Evolutionary conservation across 2,797 vertebrate species (phyloP).

Genomic region (Macropus fuliginosus): DNA sequence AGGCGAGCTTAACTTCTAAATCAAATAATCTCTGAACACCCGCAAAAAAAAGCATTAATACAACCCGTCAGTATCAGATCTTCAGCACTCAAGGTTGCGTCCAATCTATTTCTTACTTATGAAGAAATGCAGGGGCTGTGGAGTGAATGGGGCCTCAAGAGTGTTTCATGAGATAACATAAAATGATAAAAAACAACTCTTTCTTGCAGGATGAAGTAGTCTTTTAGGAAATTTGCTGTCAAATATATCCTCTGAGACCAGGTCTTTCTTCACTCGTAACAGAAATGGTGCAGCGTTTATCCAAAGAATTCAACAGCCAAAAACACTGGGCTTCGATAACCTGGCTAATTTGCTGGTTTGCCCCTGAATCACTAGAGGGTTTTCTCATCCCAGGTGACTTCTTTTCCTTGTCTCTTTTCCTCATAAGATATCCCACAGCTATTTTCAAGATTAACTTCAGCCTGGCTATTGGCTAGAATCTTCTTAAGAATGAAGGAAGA

Average conservation of each 20-base stretch:
- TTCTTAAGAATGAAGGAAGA: neutral
- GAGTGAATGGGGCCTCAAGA: constrained; percentile 65
- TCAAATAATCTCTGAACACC: constrained; percentile 76
- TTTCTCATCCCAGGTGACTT: neutral
- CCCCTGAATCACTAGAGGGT: neutral
- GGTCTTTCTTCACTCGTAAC: constrained; percentile 20
- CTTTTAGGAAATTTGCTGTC: constrained; percentile 70
- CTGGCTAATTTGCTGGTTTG: neutral
- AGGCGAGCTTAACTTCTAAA: constrained; percentile 77
- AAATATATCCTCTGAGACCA: constrained; percentile 55
- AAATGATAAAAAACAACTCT: constrained; percentile 75
- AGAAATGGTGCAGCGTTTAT: neutral
- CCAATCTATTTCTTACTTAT: constrained; percentile 68
- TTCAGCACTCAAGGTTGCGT: constrained; percentile 65
- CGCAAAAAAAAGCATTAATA: constrained; percentile 63
- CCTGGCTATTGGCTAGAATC: neutral
- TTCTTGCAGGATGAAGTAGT: constrained; percentile 75
- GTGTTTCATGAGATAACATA: constrained; percentile 72
- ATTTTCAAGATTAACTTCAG: constrained; percentile 10
- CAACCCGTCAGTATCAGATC: constrained; percentile 75
- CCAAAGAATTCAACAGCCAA: constrained; percentile 1
- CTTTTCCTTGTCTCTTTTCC: neutral
- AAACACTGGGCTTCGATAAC: neutral
- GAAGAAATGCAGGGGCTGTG: constrained; percentile 66
- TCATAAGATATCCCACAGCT: neutral